phyloP scores from a whole-genome alignment of 2,888 invertebrate species.

The Allophyes oxyacanthae region DNA sequence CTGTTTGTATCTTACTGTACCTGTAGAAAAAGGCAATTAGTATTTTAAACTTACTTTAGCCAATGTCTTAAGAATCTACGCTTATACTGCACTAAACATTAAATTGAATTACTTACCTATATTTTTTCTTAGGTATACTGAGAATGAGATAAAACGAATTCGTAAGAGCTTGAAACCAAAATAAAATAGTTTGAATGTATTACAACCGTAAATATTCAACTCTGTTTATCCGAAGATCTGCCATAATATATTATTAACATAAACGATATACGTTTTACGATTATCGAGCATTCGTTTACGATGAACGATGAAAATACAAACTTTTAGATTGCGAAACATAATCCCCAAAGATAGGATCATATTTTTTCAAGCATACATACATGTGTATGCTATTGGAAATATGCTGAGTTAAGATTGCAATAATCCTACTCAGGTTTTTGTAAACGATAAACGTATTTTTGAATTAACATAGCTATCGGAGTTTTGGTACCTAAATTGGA shows the following conservation, averaged over 20 bases:
- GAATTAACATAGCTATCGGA: conserved; percentile 14
- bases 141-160: too few species aligned
- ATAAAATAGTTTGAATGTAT: not conserved
- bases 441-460: conserved; percentile 16
- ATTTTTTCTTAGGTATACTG: too few species aligned
- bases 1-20: too few species aligned
- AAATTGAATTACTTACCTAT: too few species aligned
- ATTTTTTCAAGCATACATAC: conserved; percentile 16
- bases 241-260: conserved; percentile 8
- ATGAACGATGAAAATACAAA: conserved; percentile 7
- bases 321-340: conserved; percentile 17
- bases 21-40: too few species aligned
- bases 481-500: conserved; percentile 4
- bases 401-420: conserved; percentile 10
- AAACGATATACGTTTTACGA: conserved; percentile 8
- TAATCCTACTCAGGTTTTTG: conserved; percentile 13
- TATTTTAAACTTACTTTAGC: too few species aligned
- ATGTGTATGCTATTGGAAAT: conserved; percentile 12
- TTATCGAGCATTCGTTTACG: conserved; percentile 9
- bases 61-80: too few species aligned
- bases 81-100: too few species aligned
- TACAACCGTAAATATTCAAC: not conserved
- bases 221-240: not conserved
- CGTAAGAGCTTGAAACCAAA: not conserved
- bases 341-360: conserved; percentile 21